phyloP scores from a whole-genome alignment of 2,888 invertebrate genomes.

The Metopia argyrocephala region DNA sequence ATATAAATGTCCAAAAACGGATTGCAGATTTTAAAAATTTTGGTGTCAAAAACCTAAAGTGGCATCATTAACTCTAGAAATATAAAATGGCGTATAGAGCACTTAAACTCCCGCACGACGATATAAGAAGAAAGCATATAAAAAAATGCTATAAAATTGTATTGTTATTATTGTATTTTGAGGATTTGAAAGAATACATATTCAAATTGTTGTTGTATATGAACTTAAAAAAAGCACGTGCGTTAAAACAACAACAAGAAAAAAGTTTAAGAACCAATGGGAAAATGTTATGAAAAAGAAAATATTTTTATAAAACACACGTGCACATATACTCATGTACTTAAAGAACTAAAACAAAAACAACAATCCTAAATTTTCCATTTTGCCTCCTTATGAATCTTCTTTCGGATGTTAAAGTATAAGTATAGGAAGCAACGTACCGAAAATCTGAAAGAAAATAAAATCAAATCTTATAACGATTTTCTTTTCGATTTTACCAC shows the following conservation, averaged over 20 bases:
- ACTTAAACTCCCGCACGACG: too few species aligned
- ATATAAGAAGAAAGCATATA: too few species aligned
- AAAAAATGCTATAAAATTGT: too few species aligned
- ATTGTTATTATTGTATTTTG: too few species aligned
- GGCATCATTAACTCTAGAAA: too few species aligned
- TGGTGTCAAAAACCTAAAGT: too few species aligned
- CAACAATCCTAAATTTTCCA: not conserved
- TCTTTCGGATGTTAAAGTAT: not conserved
- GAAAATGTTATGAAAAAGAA: slow-evolving; percentile 46
- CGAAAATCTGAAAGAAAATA: not conserved
- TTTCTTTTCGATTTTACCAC: slow-evolving; percentile 34
- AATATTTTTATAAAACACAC: slow-evolving; percentile 42
- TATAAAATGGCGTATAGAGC: too few species aligned
- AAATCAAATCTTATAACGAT: slow-evolving; percentile 38
- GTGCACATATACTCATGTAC: not conserved
- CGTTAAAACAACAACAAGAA: slow-evolving; percentile 41
- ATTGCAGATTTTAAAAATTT: too few species aligned
- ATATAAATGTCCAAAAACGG: too few species aligned
- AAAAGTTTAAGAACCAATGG: slow-evolving; percentile 47
- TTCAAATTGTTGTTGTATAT: not conserved
- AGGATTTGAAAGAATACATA: too few species aligned
- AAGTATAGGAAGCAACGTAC: not conserved
- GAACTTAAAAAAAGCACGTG: slow-evolving; percentile 39
- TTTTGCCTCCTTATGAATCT: not conserved
- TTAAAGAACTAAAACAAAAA: not conserved